phyloP scores from a whole-genome alignment of 2,888 invertebrate genomes.

The Rhyacophila evoluta region DNA sequence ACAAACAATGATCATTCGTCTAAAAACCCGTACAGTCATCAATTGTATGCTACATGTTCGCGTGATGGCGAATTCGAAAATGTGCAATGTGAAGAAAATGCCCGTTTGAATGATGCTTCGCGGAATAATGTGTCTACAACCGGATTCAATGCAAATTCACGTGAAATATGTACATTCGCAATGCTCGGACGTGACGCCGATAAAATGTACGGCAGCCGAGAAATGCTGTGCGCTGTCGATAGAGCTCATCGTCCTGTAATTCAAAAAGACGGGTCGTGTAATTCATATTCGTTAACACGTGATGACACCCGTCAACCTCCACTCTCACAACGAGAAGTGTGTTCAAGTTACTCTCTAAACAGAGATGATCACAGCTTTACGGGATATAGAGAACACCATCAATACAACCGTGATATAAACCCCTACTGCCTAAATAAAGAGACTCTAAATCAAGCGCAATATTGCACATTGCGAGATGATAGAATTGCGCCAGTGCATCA shows the following conservation, averaged over 20 bases:
- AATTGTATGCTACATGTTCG: background rate
- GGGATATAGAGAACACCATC: background rate
- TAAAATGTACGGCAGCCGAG: background rate
- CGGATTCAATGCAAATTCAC: background rate
- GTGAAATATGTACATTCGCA: background rate
- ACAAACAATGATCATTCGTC: background rate
- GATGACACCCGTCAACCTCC: background rate
- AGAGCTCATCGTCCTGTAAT: background rate
- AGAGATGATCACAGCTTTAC: background rate
- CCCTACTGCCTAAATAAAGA: background rate
- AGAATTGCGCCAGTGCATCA: background rate
- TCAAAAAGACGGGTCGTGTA: background rate
- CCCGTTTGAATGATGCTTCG: background rate
- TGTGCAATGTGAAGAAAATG: background rate
- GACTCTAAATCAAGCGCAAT: background rate
- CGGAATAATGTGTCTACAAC: background rate
- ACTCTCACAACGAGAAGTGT: background rate
- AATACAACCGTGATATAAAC: background rate
- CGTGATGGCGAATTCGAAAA: background rate
- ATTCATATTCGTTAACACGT: background rate
- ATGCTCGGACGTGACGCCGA: background rate
- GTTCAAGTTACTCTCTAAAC: background rate
- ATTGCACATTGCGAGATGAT: background rate
- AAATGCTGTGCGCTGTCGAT: background rate
- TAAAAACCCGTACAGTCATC: constrained; percentile 1